Evolutionary conservation across 2,888 invertebrate genomes (phyloP).

Genomic region (Drosophila maculinotata): DNA sequence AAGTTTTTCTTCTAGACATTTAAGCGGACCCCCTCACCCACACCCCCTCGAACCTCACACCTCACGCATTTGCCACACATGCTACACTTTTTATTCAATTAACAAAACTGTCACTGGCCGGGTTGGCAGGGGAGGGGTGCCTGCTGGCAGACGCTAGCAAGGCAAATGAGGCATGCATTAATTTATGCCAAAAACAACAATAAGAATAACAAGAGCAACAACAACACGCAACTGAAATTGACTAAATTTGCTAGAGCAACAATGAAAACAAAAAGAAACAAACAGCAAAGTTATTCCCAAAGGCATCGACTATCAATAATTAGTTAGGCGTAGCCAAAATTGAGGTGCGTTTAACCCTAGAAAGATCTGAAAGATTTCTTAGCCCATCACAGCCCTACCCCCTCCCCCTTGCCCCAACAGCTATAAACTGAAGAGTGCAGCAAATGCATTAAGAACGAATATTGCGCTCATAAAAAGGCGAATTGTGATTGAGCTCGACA

Average conservation of each 20-base stretch:
- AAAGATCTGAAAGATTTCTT: slow-evolving; percentile 1
- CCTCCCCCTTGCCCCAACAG: background rate
- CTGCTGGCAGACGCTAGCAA: slow-evolving; percentile 38
- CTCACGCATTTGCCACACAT: slow-evolving; percentile 12
- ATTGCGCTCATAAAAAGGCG: slow-evolving; percentile 22
- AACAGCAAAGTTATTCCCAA: slow-evolving; percentile 1
- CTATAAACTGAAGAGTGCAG: slow-evolving; percentile 28
- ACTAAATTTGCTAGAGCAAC: slow-evolving; percentile 65
- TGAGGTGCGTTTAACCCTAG: slow-evolving; percentile 36
- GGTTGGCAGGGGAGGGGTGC: slow-evolving; percentile 18
- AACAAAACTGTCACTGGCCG: slow-evolving; percentile 41
- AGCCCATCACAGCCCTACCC: background rate
- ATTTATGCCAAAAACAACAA: slow-evolving; percentile 61
- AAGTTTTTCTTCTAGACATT: slow-evolving; percentile 38
- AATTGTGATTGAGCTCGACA: slow-evolving; percentile 3
- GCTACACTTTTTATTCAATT: slow-evolving; percentile 72
- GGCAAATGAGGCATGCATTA: slow-evolving; percentile 63
- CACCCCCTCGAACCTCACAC: too few relatives aligned
- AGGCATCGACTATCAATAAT: slow-evolving; percentile 28
- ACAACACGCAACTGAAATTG: slow-evolving; percentile 53
- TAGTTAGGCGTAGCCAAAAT: slow-evolving; percentile 29
- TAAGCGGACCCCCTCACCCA: background rate
- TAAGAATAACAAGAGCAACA: slow-evolving; percentile 26
- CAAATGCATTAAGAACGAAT: slow-evolving; percentile 29
- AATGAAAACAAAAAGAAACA: slow-evolving; percentile 27